Conservation (phyloP, 2,888 invertebrate genomes). For the Ferdinandea cuprea region DNA sequence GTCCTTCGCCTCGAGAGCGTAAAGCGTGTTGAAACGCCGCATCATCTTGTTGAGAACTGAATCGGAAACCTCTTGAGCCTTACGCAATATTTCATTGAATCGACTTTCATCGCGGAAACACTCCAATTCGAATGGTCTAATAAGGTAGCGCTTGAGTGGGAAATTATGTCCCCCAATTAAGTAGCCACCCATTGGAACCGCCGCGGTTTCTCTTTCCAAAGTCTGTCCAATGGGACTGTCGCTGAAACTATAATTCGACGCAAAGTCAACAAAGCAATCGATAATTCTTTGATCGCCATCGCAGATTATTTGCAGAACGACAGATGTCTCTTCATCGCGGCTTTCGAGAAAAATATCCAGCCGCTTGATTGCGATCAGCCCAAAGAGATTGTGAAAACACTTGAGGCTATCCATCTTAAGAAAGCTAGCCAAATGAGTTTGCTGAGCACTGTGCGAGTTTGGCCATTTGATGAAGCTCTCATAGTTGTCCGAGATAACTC, state of each 20-base stretch:
- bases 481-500: constrained; percentile 80
- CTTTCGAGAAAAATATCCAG: constrained; percentile 81
- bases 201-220: constrained; percentile 78
- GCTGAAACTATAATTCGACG: constrained; percentile 79
- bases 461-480: constrained; percentile 82
- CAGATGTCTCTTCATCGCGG: constrained; percentile 80
- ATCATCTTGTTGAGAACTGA: constrained; percentile 79
- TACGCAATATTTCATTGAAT: constrained; percentile 79
- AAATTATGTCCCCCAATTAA: constrained; percentile 80
- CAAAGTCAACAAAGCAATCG: constrained; percentile 81
- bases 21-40: constrained; percentile 80
- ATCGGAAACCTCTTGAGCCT: constrained; percentile 77
- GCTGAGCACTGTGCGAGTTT: constrained; percentile 78
- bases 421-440: constrained; percentile 77
- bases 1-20: constrained; percentile 81
- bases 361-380: constrained; percentile 79
- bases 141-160: constrained; percentile 80
- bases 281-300: constrained; percentile 80
- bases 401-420: constrained; percentile 75
- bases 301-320: constrained; percentile 81
- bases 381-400: constrained; percentile 79
- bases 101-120: constrained; percentile 77
- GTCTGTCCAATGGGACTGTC: constrained; percentile 81
- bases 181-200: constrained; percentile 79
- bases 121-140: constrained; percentile 79